A percentile compares a stretch with the other conserved stretches of the same genome.
phyloP scores from a whole-genome alignment of 2,113 vertebrate species.

The Sylvilagus bachmani region DNA sequence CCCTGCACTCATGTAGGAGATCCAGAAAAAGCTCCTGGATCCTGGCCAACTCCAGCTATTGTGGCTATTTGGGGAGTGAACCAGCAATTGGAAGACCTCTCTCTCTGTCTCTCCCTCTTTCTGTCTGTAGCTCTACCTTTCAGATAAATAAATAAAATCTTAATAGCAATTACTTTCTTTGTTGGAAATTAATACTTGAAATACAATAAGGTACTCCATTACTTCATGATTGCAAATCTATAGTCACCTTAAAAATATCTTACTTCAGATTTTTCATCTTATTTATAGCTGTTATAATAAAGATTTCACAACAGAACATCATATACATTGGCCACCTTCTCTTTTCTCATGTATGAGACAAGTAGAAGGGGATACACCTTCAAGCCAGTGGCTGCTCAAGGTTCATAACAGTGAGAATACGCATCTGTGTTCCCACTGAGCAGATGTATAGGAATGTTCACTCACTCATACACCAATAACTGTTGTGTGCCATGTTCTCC shows the following conservation, averaged over 20 bases:
- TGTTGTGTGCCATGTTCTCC: background rate
- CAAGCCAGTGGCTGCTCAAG: background rate
- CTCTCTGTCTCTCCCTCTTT: too few species aligned
- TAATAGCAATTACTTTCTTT: too few species aligned
- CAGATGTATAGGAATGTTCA: background rate
- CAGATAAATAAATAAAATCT: too few species aligned
- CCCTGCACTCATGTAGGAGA: too few species aligned
- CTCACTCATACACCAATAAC: background rate
- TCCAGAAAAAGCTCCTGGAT: too few species aligned
- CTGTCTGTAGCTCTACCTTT: too few species aligned
- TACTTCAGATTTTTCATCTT: background rate
- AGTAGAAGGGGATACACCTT: background rate
- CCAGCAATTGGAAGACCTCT: too few species aligned
- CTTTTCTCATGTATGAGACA: background rate
- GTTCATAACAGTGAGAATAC: background rate
- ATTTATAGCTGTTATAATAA: background rate
- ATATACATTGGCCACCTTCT: background rate
- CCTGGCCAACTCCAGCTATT: too few species aligned
- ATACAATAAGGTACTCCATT: background rate
- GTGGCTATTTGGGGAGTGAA: too few species aligned
- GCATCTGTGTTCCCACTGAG: background rate
- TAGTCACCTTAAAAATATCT: background rate
- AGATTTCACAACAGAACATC: background rate
- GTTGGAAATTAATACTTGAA: conserved; percentile 54
- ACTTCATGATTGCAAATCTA: conserved; percentile 16